Conservation (phyloP, 2,797 vertebrate genomes). For the Ispidina lecontei region DNA sequence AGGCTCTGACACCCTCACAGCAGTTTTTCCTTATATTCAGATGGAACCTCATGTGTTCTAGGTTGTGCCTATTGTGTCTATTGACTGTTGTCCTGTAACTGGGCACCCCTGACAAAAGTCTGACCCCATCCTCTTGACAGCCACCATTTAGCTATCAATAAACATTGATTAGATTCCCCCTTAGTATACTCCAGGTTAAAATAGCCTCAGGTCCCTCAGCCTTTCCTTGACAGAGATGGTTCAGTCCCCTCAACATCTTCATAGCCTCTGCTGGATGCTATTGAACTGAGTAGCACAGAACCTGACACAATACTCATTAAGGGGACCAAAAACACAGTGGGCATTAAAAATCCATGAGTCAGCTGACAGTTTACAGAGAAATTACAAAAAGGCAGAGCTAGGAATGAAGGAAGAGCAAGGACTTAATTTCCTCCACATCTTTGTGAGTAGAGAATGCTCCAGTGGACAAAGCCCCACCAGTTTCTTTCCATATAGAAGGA, state of each 20-base stretch:
- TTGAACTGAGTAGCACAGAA: neutral
- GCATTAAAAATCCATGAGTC: neutral
- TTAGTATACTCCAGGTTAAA: neutral
- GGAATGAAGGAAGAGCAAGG: neutral
- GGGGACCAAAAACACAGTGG: neutral
- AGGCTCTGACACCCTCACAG: neutral
- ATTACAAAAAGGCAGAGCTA: neutral
- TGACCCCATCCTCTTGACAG: neutral
- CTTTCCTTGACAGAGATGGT: neutral
- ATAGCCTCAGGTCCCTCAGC: neutral
- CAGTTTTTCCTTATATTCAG: neutral
- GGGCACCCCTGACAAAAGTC: neutral
- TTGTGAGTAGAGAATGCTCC: neutral
- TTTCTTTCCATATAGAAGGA: neutral
- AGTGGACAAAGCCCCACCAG: neutral
- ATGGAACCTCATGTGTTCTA: neutral
- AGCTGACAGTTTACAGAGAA: neutral
- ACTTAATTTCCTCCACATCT: neutral
- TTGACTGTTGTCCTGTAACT: neutral
- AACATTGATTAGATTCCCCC: neutral
- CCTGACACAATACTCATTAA: neutral
- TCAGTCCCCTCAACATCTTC: neutral
- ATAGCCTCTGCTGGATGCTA: neutral
- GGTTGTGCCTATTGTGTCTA: neutral
- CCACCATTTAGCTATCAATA: neutral